A percentile compares a stretch with the other conserved stretches of the same genome.
phyloP scores from a whole-genome alignment of 37 sponge, comb jelly and placozoan genomes.

The Axinella damicornis region DNA sequence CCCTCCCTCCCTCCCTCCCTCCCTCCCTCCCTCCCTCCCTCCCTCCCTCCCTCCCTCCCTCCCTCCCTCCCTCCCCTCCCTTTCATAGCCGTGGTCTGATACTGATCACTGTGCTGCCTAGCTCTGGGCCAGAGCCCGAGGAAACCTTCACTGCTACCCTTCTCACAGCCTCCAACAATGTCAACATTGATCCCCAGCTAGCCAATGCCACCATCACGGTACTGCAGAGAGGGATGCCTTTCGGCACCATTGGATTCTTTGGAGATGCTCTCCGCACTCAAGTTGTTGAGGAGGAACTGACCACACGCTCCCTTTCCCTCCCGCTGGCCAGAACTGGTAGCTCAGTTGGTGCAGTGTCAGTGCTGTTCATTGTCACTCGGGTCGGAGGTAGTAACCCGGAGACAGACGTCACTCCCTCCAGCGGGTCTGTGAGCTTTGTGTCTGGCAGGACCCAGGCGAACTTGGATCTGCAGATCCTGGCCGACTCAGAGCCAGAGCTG shows the following conservation, averaged over 20 bases:
- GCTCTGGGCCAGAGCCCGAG: conserved; percentile 53
- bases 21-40: background rate
- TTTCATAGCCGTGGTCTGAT: conserved; percentile 37
- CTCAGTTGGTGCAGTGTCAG: conserved; percentile 8
- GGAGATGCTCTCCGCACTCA: conserved; percentile 59
- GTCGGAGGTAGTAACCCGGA: background rate
- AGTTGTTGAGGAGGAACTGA: conserved; percentile 18
- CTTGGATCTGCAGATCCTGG: conserved; percentile 53
- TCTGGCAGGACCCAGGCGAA: conserved; percentile 5
- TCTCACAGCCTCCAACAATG: conserved; percentile 60
- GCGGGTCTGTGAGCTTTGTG: conserved; percentile 43
- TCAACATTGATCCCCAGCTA: conserved; percentile 38
- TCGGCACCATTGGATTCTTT: conserved; percentile 74
- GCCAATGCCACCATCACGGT: conserved; percentile 35
- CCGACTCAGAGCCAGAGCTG: conserved; percentile 76
- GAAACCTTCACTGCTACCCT: conserved; percentile 70
- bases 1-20: background rate
- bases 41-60: too few species aligned
- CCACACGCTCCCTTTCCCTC: conserved; percentile 9
- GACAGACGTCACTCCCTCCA: conserved; percentile 40
- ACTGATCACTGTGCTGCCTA: conserved; percentile 57
- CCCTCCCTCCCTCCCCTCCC: background rate
- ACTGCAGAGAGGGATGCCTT: conserved; percentile 75
- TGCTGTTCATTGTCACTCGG: conserved; percentile 26
- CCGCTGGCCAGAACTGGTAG: conserved; percentile 55